These are phyloP conservation scores for Pachyseris speciosa DNA, from an alignment of 64 coral and sea anemone species.

Conservation along the genomic window DNA sequence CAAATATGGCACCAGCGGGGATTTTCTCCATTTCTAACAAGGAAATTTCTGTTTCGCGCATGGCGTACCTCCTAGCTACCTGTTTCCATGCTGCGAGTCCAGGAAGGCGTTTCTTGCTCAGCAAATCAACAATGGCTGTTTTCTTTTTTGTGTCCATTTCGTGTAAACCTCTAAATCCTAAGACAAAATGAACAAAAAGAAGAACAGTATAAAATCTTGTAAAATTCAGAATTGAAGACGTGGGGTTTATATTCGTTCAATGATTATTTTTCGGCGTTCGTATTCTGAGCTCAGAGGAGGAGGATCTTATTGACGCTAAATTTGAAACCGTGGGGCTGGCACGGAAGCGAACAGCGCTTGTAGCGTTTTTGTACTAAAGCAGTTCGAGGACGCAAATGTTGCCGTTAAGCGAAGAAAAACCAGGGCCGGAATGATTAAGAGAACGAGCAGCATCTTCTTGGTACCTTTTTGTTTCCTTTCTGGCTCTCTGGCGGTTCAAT, in stretches of 20 bases:
- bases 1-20: not conserved
- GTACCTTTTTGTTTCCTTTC: no score
- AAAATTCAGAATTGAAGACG: not conserved
- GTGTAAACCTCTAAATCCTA: slow-evolving; percentile 33
- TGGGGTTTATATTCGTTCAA: not conserved
- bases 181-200: not conserved
- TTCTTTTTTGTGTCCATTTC: not conserved
- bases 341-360: no score
- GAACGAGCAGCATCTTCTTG: no score
- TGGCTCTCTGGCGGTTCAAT: no score
- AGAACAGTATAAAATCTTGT: not conserved
- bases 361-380: no score
- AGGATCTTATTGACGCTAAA: no score
- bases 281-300: no score
- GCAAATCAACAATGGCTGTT: not conserved
- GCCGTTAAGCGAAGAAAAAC: no score
- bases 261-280: no score
- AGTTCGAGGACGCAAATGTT: no score
- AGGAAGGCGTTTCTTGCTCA: slow-evolving; percentile 15
- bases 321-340: no score
- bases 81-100: slow-evolving; percentile 27
- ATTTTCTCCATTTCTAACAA: slow-evolving; percentile 1
- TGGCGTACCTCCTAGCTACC: slow-evolving; percentile 8
- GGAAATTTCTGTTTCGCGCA: slow-evolving; percentile 30
- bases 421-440: no score